Percentiles rank a stretch among this genome's conserved stretches.
These are phyloP conservation scores for Danio albolineatus DNA, from an alignment of 2,797 vertebrate genomes.

Conservation along the genomic window DNA sequence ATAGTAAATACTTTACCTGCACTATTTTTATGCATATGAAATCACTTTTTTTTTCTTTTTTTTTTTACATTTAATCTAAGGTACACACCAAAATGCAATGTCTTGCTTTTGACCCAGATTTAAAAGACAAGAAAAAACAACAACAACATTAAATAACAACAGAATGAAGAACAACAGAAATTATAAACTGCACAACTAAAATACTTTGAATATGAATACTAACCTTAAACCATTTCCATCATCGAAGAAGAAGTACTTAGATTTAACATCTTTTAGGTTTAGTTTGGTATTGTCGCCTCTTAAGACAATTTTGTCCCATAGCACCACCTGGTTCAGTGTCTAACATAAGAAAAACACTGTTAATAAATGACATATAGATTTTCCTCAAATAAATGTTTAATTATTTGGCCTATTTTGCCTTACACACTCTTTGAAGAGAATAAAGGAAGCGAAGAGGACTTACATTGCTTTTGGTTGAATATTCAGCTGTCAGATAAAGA, in stretches of 20 bases:
- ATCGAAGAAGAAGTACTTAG: slow-evolving; percentile 98
- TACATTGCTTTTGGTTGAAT: slow-evolving; percentile 86
- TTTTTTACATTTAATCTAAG: no score
- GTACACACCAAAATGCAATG: no score
- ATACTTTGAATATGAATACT: slow-evolving; percentile 58
- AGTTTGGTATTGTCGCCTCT: slow-evolving; percentile 93
- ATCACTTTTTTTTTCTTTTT: no score
- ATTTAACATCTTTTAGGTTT: slow-evolving; percentile 91
- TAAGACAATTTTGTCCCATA: slow-evolving; percentile 97
- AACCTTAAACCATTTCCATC: slow-evolving; percentile 97
- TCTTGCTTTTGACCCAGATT: no score
- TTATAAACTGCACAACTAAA: neutral
- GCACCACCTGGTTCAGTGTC: slow-evolving; percentile 96
- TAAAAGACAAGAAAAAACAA: no score
- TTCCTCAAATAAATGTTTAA: neutral
- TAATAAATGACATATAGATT: no score
- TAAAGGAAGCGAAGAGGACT: slow-evolving; percentile 59
- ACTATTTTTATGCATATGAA: no score
- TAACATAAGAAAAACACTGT: slow-evolving; percentile 69
- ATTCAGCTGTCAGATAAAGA: slow-evolving; percentile 89
- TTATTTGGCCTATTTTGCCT: no score
- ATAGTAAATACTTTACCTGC: no score
- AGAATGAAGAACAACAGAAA: no score
- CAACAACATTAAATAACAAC: no score
- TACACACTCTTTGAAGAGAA: neutral